Conservation (phyloP, 2,113 vertebrate species). For the Rhabdornis inornatus region DNA sequence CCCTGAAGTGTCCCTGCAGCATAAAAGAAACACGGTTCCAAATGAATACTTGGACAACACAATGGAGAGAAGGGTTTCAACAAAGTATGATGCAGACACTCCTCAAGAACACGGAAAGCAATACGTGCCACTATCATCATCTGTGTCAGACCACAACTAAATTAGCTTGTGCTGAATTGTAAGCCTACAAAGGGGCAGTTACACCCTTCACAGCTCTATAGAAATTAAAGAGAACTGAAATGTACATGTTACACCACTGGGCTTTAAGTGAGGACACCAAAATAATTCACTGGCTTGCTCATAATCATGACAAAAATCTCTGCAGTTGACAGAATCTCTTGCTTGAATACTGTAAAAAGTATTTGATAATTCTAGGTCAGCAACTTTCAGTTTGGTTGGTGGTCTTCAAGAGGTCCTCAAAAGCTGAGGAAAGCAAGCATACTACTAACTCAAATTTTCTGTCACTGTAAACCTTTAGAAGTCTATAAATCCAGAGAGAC, state of each 20-base stretch:
- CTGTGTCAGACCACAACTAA: neutral
- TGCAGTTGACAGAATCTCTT: neutral
- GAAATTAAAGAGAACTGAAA: neutral
- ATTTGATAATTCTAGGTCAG: neutral
- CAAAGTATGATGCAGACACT: neutral
- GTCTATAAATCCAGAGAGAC: neutral
- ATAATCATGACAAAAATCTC: neutral
- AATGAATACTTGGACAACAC: neutral
- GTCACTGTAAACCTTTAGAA: neutral
- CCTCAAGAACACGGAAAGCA: neutral
- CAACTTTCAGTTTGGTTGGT: neutral
- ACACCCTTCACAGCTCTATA: neutral
- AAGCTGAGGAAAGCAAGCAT: neutral
- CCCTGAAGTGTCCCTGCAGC: neutral
- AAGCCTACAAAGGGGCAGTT: neutral
- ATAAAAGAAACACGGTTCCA: neutral
- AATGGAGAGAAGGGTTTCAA: neutral
- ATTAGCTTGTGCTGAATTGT: neutral
- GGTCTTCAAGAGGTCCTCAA: neutral
- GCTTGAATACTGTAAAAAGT: neutral
- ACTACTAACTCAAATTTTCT: neutral
- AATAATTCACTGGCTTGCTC: neutral
- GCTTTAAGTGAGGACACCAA: neutral
- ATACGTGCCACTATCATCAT: neutral
- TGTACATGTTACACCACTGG: neutral